These are phyloP conservation scores for Nannobrachium achirus DNA, from an alignment of 2,113 vertebrate genomes.

Conservation along the genomic window DNA sequence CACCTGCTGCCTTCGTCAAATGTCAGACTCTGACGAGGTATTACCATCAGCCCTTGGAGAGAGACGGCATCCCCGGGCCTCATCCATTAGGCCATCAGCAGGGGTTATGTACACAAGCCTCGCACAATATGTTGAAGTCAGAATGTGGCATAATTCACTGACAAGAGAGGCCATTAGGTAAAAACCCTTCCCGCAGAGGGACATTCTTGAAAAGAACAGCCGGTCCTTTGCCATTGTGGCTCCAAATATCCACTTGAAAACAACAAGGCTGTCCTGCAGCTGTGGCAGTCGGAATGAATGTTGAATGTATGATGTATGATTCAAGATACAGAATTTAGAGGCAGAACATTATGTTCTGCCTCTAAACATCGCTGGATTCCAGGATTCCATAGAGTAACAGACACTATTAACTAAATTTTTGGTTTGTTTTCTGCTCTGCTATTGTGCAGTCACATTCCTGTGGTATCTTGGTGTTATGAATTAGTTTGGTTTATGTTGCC, in stretches of 20 bases:
- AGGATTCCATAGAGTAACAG: neutral
- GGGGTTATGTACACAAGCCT: conserved; percentile 39
- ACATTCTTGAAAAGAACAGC: neutral
- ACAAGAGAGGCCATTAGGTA: conserved; percentile 14
- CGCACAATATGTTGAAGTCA: conserved; percentile 32
- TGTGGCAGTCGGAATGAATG: neutral
- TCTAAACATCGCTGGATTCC: neutral
- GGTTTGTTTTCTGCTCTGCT: no score
- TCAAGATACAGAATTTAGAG: neutral
- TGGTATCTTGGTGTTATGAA: neutral
- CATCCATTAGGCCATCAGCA: conserved; percentile 57
- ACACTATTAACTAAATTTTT: neutral
- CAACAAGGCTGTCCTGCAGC: neutral
- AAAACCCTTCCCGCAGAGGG: conserved; percentile 17
- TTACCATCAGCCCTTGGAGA: conserved; percentile 22
- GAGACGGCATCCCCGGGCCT: conserved; percentile 5
- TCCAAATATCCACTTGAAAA: conserved; percentile 8
- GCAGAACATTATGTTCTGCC: no score
- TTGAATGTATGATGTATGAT: neutral
- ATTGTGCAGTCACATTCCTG: neutral
- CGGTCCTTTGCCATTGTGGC: neutral
- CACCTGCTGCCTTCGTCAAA: conserved; percentile 38
- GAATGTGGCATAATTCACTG: conserved; percentile 1
- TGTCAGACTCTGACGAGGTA: conserved; percentile 11
- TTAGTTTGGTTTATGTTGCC: no score